Evolutionary conservation across 2,888 invertebrate species (phyloP).

Genomic region (Taphrorychus bicolor): DNA sequence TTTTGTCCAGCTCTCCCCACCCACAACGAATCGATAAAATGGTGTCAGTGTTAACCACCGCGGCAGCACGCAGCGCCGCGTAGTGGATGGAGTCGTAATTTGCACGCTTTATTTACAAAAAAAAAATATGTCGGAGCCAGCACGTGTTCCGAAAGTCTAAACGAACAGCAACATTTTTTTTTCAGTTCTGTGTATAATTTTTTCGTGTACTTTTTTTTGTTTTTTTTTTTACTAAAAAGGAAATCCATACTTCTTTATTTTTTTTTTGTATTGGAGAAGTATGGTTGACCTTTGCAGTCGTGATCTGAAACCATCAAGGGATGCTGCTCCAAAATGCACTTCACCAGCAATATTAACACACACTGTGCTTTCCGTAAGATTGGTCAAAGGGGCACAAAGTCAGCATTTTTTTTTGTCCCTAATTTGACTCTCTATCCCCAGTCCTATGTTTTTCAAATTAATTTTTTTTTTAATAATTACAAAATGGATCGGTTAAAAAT

Average conservation of each 20-base stretch:
- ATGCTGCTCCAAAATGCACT: constrained; percentile 61
- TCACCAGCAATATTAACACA: constrained; percentile 56
- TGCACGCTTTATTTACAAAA: constrained; percentile 39
- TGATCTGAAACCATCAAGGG: constrained; percentile 43
- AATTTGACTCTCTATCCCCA: not conserved
- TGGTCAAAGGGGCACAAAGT: constrained; percentile 21
- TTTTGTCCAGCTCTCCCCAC: constrained; percentile 9
- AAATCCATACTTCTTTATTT: not conserved
- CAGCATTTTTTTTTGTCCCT: constrained; percentile 13
- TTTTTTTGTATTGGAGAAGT: too few species aligned
- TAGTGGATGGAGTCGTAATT: constrained; percentile 36
- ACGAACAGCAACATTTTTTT: not conserved
- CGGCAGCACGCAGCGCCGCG: constrained; percentile 42
- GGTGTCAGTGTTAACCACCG: constrained; percentile 39
- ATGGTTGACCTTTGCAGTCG: not conserved
- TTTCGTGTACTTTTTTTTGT: not conserved
- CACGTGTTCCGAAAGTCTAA: constrained; percentile 20
- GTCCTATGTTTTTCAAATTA: constrained; percentile 8
- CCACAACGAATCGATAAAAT: constrained; percentile 23
- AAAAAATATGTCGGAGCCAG: constrained; percentile 13
- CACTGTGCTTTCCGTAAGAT: constrained; percentile 28
- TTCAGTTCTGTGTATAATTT: not conserved
- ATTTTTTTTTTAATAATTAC: constrained; percentile 8
- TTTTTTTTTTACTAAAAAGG: not conserved
- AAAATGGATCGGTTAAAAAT: constrained; percentile 37